Conservation (phyloP, 2,113 vertebrate species). For the Phalacrocorax pelagicus region DNA sequence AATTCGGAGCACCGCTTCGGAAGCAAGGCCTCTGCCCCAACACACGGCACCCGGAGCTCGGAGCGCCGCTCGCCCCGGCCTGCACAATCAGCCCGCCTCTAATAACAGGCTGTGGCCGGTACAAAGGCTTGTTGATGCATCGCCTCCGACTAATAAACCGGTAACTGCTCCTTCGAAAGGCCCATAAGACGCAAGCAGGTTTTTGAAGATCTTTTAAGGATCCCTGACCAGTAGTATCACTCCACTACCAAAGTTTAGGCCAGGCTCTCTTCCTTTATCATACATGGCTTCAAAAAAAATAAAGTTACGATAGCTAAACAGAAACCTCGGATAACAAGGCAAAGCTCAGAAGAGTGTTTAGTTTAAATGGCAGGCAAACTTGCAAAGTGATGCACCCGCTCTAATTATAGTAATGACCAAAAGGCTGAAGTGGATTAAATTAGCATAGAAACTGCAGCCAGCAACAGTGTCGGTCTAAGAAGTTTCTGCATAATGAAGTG, state of each 20-base stretch:
- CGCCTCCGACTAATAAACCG: background rate
- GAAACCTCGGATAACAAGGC: background rate
- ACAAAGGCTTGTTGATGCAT: background rate
- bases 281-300: background rate
- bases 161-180: background rate
- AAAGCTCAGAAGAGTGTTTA: background rate
- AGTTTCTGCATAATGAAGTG: background rate
- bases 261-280: background rate
- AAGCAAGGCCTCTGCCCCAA: background rate
- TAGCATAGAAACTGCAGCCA: constrained; percentile 19
- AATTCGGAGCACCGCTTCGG: background rate
- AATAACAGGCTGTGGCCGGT: background rate
- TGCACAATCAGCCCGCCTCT: background rate
- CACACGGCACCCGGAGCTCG: background rate
- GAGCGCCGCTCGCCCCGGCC: background rate
- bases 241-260: background rate
- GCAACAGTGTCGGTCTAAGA: background rate
- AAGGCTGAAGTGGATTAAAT: constrained; percentile 60
- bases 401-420: constrained; percentile 62
- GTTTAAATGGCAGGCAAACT: background rate
- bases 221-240: background rate
- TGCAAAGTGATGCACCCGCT: background rate
- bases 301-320: accelerated
- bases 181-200: background rate
- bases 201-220: background rate